These are phyloP conservation scores for Paratrypauchen microcephalus DNA, from an alignment of 2,797 vertebrate genomes.

Conservation along the genomic window DNA sequence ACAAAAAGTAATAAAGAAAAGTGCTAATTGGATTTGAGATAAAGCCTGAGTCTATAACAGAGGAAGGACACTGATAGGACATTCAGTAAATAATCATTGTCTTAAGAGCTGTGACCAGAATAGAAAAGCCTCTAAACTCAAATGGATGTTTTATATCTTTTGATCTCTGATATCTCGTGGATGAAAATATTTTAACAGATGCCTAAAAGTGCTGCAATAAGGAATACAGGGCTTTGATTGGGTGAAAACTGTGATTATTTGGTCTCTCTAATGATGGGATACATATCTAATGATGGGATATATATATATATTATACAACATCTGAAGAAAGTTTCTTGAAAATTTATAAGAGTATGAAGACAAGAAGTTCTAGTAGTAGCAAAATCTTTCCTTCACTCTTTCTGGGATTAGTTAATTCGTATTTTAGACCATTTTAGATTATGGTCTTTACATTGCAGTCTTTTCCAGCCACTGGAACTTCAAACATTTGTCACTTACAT, in stretches of 20 bases:
- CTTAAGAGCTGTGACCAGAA: slow-evolving; percentile 39
- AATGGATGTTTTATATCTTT: slow-evolving; percentile 30
- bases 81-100: no score
- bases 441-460: neutral
- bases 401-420: neutral
- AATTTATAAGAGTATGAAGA: neutral
- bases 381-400: neutral
- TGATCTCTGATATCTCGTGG: slow-evolving; percentile 15
- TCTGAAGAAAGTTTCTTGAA: neutral
- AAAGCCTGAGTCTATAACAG: slow-evolving; percentile 43
- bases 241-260: neutral
- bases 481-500: no score
- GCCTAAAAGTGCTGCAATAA: no score
- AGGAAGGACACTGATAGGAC: slow-evolving; percentile 40
- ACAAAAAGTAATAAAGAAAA: slow-evolving; percentile 9
- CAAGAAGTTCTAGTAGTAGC: neutral
- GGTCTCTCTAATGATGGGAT: neutral
- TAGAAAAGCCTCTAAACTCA: slow-evolving; percentile 31
- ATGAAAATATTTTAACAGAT: neutral
- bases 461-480: no score
- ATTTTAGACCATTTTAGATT: neutral
- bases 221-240: neutral
- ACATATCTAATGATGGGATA: neutral
- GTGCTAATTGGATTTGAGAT: slow-evolving; percentile 25
- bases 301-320: neutral